A percentile compares a stretch with the other conserved stretches of the same genome.
phyloP scores from a whole-genome alignment of 2,888 invertebrate genomes.

The Dolomedes plantarius region DNA sequence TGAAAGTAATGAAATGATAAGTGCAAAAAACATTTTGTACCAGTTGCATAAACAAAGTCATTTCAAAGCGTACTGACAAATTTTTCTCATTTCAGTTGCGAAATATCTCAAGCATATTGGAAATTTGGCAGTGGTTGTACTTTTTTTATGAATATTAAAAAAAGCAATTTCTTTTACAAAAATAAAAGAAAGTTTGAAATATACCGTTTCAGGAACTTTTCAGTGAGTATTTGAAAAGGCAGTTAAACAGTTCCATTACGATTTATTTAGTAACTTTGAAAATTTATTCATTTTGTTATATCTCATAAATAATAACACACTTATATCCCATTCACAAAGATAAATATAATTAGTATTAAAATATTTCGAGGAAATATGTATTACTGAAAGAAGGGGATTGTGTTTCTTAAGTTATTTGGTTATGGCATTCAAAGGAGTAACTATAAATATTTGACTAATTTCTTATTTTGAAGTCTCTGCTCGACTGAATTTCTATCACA shows the following conservation, averaged over 20 bases:
- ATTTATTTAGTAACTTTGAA: slow-evolving; percentile 3
- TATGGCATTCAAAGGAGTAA: no score
- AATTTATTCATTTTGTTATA: background rate
- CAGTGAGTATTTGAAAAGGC: background rate
- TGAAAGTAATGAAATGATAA: no score
- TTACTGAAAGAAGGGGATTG: background rate
- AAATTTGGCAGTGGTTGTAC: slow-evolving; percentile 17
- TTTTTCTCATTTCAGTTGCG: background rate
- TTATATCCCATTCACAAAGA: background rate
- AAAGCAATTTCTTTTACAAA: background rate
- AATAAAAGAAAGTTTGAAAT: slow-evolving; percentile 2
- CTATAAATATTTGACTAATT: no score
- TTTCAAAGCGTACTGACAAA: background rate
- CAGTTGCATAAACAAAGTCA: background rate
- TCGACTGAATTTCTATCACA: background rate
- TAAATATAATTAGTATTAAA: background rate
- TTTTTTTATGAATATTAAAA: background rate
- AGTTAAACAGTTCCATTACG: slow-evolving; percentile 9
- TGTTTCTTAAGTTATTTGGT: background rate
- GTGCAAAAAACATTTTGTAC: background rate
- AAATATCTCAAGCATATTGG: background rate
- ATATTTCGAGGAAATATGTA: background rate
- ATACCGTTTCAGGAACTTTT: slow-evolving; percentile 15
- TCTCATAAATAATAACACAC: background rate
- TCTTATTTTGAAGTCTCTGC: background rate